Evolutionary conservation across 1,140 invertebrate genomes (phyloP).

Genomic region (Meloidogyne floridensis): DNA sequence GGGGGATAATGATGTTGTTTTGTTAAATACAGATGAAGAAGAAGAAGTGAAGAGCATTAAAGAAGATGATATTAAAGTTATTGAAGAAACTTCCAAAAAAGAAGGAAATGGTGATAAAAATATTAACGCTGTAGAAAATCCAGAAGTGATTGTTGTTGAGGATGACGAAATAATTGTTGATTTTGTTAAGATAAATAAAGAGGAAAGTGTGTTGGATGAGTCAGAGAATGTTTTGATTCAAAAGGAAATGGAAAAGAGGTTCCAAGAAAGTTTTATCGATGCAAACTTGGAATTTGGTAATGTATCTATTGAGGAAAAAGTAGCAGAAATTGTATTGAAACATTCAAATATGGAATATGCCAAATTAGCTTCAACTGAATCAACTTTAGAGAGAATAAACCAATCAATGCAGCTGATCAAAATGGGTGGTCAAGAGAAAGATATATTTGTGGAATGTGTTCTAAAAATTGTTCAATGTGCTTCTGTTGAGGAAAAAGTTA

Average conservation of each 20-base stretch:
- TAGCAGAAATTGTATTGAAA: neutral
- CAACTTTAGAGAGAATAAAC: neutral
- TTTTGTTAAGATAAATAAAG: neutral
- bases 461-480: neutral
- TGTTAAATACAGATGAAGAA: neutral
- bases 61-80: neutral
- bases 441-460: neutral
- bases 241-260: neutral
- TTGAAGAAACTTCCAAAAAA: neutral
- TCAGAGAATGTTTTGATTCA: neutral
- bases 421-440: neutral
- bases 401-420: neutral
- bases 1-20: no score
- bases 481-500: neutral
- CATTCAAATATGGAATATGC: neutral
- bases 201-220: neutral
- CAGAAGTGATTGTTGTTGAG: neutral
- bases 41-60: neutral
- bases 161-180: neutral
- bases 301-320: neutral
- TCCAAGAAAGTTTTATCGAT: neutral
- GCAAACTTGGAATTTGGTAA: neutral
- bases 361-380: neutral
- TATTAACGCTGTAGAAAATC: neutral
- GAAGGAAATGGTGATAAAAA: neutral